Percentiles rank a stretch among this genome's conserved stretches.
These are phyloP conservation scores for Calliopsis andreniformis DNA, from an alignment of 1,140 invertebrate species.

Conservation along the genomic window DNA sequence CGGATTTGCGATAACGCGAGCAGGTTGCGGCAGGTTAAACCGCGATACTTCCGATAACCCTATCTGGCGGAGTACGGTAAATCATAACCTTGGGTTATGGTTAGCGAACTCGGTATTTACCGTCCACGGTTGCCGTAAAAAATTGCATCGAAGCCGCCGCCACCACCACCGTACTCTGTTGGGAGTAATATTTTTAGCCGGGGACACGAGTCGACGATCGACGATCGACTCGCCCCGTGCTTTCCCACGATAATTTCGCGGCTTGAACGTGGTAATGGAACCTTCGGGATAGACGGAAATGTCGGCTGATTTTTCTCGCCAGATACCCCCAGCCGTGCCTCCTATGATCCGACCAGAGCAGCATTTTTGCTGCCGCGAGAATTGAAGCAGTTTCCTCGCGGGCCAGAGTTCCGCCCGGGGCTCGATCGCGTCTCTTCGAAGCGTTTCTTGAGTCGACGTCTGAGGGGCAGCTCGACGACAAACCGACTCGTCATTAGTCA, in stretches of 20 bases:
- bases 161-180: not conserved
- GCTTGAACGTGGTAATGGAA: slow-evolving; percentile 3
- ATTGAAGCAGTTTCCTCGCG: not conserved
- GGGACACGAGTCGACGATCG: not conserved
- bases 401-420: too few relatives aligned
- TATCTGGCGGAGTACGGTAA: slow-evolving; percentile 64
- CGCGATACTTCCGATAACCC: slow-evolving; percentile 68
- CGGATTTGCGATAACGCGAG: slow-evolving; percentile 66
- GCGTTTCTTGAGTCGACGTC: slow-evolving; percentile 13
- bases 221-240: not conserved
- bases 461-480: slow-evolving; percentile 19
- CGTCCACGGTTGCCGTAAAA: slow-evolving; percentile 51
- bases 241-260: slow-evolving; percentile 35
- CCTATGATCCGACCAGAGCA: too few relatives aligned
- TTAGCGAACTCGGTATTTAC: slow-evolving; percentile 53
- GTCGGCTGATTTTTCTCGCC: not conserved
- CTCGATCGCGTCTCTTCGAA: too few relatives aligned
- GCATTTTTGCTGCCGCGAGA: too few relatives aligned
- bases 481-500: slow-evolving; percentile 62
- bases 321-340: too few relatives aligned
- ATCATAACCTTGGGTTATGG: slow-evolving; percentile 62
- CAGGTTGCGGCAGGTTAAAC: slow-evolving; percentile 59
- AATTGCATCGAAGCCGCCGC: slow-evolving; percentile 12
- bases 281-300: not conserved
- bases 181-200: slow-evolving; percentile 7